Conservation (phyloP, 2,797 vertebrate species). For the Galaxias olidus region DNA sequence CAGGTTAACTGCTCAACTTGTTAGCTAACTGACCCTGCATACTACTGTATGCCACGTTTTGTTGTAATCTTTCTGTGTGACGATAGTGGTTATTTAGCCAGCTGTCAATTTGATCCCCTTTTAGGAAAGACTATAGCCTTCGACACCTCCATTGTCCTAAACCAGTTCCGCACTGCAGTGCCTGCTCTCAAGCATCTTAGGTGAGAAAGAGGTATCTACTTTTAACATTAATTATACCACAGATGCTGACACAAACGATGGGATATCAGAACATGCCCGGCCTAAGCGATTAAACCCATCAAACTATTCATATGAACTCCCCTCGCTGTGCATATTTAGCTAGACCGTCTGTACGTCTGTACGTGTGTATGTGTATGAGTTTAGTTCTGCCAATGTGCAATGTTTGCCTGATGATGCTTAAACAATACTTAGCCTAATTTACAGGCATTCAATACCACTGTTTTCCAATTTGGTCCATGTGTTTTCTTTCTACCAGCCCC, state of each 20-base stretch:
- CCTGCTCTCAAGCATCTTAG: slow-evolving; percentile 52
- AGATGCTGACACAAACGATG: no score
- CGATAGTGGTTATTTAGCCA: slow-evolving; percentile 2
- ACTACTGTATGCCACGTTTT: not conserved
- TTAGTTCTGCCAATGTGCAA: no score
- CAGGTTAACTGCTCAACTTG: not conserved
- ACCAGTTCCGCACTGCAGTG: slow-evolving; percentile 75
- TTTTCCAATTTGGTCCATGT: not conserved
- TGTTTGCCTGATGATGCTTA: no score
- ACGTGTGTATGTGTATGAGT: no score
- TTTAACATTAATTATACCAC: no score
- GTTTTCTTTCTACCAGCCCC: slow-evolving; percentile 55
- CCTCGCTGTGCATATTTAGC: no score
- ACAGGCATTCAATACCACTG: not conserved
- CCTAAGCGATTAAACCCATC: no score
- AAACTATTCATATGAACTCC: no score
- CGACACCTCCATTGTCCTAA: slow-evolving; percentile 76
- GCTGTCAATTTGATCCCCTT: slow-evolving; percentile 13
- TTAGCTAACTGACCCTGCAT: not conserved
- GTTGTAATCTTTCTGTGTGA: not conserved
- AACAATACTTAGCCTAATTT: not conserved
- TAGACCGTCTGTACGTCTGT: no score
- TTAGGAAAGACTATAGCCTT: slow-evolving; percentile 77
- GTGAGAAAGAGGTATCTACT: slow-evolving; percentile 49
- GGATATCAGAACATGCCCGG: not conserved